phyloP scores from a whole-genome alignment of 2,888 invertebrate species.

The Endotricha flammealis region DNA sequence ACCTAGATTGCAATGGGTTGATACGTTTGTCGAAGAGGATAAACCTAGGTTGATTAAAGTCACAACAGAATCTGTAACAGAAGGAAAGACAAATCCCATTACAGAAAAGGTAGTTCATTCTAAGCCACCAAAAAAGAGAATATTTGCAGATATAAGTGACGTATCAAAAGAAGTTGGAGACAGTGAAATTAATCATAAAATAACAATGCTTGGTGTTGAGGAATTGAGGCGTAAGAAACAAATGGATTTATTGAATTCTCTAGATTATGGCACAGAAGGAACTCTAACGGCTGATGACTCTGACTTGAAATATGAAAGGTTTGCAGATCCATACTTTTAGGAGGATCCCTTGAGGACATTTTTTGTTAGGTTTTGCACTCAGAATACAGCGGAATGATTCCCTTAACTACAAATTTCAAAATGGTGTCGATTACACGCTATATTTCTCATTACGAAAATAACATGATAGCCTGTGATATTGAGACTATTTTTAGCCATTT shows the following conservation, averaged over 20 bases:
- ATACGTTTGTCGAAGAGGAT: slow-evolving; percentile 10
- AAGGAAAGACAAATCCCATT: background rate
- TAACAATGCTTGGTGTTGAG: slow-evolving; percentile 25
- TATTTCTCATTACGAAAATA: too few relatives aligned
- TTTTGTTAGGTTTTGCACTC: too few relatives aligned
- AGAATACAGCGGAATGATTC: too few relatives aligned
- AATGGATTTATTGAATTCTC: slow-evolving; percentile 45
- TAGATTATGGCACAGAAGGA: slow-evolving; percentile 50
- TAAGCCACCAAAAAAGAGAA: slow-evolving; percentile 10
- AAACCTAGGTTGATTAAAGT: slow-evolving; percentile 5
- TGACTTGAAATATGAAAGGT: slow-evolving; percentile 34
- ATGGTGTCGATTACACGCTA: too few relatives aligned
- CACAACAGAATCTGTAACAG: slow-evolving; percentile 11
- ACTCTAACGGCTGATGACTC: slow-evolving; percentile 32
- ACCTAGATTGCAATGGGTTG: slow-evolving; percentile 29
- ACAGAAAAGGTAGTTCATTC: slow-evolving; percentile 4
- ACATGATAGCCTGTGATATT: too few relatives aligned
- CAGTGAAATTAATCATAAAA: slow-evolving; percentile 20
- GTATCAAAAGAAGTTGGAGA: slow-evolving; percentile 29
- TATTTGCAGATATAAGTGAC: slow-evolving; percentile 28
- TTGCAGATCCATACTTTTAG: too few relatives aligned
- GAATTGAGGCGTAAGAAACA: slow-evolving; percentile 42
- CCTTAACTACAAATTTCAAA: too few relatives aligned
- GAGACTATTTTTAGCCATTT: too few relatives aligned
- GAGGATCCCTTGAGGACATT: too few relatives aligned